Conservation (phyloP, 2,113 vertebrate genomes). For the Lathamus discolor region DNA sequence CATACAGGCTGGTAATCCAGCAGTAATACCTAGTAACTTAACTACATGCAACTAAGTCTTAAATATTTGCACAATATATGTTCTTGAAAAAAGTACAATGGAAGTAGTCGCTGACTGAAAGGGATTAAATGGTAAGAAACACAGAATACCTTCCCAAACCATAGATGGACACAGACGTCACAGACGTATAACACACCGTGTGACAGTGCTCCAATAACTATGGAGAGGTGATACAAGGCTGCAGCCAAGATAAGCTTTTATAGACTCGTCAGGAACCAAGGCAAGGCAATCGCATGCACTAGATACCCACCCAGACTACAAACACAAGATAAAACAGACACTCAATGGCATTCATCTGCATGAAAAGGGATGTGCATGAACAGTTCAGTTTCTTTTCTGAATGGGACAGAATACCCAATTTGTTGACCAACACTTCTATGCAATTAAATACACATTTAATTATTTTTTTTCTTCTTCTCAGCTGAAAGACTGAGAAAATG, state of each 20-base stretch:
- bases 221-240: not conserved
- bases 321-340: not conserved
- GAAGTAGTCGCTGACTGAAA: not conserved
- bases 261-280: not conserved
- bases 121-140: not conserved
- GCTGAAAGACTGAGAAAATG: not conserved
- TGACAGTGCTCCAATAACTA: not conserved
- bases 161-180: accelerated
- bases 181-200: accelerated
- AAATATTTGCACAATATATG: not conserved
- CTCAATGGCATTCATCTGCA: not conserved
- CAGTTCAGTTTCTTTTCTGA: not conserved
- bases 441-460: not conserved
- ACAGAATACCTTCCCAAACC: not conserved
- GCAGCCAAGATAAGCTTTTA: not conserved
- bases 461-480: not conserved
- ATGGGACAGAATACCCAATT: not conserved
- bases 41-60: not conserved
- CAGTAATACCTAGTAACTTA: not conserved
- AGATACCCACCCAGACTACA: not conserved
- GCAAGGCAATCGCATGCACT: not conserved
- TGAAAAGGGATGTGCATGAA: not conserved
- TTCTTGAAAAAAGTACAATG: not conserved
- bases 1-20: not conserved
- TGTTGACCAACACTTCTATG: not conserved